Evolutionary conservation across 2,113 vertebrate species (phyloP), one percentile per base, ranked within the genome.

Genomic region (Fukomys damarensis): DNA sequence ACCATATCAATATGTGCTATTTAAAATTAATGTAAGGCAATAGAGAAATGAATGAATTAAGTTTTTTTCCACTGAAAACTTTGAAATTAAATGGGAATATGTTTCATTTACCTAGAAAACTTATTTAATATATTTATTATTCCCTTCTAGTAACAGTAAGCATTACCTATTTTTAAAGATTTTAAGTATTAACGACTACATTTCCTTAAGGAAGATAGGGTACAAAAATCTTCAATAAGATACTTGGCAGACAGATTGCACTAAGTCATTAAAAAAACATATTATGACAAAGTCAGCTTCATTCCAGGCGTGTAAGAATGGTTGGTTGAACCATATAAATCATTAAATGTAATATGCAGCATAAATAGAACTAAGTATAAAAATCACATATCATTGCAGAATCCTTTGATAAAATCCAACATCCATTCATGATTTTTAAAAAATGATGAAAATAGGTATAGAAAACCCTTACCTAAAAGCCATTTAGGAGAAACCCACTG

Each of bases 21-120:
- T 76, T 91, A 95, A 95, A 95, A 68, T 72, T 80, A 83, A 46
- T 70, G 52, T 76, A 72, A 92, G 28, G 30, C 84, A 93, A 90
- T 61, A 68, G 41, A 32, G 13, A 92, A 32, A 86, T 38, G 43
- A 81, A 54, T 92, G 65, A 24, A 32, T 83, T n/a, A n/a, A n/a
- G n/a, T n/a, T n/a, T 58, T 80, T 96, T 90, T 38, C 58, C 61
- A 59, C 58, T 89, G 22, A 88, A 88, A 74, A 81, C 35, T 56
- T 86, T 83, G n/a, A 93, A 80, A 70, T 83, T 91, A 91, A 77
- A 76, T 95, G 13, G 35, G 19, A 72, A 22, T 49, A 90, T 59
- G 16, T 77, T 74, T 85, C 52, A 88, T 52, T 91, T 84, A 43
- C 81, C 82, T 93, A 46, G 84, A 96, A 94, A 91, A 92, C 35